Conservation (phyloP, 2,113 vertebrate genomes). For the Heptranchias perlo region DNA sequence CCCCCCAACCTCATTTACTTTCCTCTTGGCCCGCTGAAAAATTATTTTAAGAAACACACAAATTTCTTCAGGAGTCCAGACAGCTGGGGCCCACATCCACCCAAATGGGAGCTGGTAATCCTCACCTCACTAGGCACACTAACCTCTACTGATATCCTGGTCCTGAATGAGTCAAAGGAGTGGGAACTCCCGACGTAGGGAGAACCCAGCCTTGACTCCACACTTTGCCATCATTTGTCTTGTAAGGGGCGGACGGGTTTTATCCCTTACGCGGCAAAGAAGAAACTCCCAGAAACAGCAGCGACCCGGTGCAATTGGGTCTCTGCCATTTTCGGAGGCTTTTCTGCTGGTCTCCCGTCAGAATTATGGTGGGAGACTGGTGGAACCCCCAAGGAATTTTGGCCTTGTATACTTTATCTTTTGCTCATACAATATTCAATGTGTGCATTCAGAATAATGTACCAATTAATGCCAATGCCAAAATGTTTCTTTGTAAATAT, state of each 20-base stretch:
- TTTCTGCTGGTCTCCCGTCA: no score
- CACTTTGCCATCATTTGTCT: neutral
- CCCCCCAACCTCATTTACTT: neutral
- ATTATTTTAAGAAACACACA: neutral
- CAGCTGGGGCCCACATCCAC: neutral
- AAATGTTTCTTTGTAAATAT: neutral
- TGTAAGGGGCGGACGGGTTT: neutral
- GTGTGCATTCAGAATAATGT: neutral
- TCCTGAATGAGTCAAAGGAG: neutral
- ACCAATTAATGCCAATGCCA: neutral
- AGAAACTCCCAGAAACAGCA: neutral
- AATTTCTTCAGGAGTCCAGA: neutral
- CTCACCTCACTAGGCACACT: neutral
- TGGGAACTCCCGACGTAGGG: neutral
- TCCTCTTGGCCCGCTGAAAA: neutral
- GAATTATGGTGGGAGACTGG: neutral
- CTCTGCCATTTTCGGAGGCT: neutral
- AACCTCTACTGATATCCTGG: neutral
- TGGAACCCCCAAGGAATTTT: neutral
- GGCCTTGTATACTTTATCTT: no score
- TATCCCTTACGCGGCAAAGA: neutral
- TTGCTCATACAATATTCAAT: neutral
- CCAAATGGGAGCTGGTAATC: neutral
- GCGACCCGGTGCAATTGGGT: neutral
- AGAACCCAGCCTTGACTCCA: neutral